phyloP scores from a whole-genome alignment of 92 coral and sea anemone species.

The Epizoanthus fatuus region DNA sequence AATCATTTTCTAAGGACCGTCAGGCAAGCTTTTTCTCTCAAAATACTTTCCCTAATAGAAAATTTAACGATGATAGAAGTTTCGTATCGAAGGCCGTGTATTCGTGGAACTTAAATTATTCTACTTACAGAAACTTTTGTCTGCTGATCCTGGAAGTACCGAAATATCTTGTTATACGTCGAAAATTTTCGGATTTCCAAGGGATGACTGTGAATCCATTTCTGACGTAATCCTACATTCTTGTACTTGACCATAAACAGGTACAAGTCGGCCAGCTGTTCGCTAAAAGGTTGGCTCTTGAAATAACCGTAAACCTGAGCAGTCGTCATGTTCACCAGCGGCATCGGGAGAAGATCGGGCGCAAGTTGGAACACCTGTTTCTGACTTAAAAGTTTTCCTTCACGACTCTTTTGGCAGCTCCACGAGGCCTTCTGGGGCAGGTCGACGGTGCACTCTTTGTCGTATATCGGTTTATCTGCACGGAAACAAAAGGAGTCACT shows the following conservation, averaged over 20 bases:
- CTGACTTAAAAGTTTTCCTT: background rate
- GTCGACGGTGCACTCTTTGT: background rate
- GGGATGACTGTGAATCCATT: conserved; percentile 9
- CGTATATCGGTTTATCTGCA: no score
- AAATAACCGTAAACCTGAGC: background rate
- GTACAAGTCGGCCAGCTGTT: background rate
- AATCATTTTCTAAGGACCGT: no score
- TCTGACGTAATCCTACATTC: background rate
- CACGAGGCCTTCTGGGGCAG: conserved; percentile 22
- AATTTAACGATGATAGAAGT: no score
- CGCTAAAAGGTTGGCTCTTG: background rate
- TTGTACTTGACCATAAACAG: background rate
- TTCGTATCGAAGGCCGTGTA: no score
- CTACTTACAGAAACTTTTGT: conserved; percentile 12
- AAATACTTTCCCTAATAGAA: no score
- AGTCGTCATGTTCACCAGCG: conserved; percentile 7
- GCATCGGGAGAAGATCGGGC: background rate
- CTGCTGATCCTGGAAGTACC: conserved; percentile 5
- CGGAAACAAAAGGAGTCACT: no score
- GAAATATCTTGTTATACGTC: conserved; percentile 5
- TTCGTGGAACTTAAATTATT: no score
- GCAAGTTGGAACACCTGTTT: conserved; percentile 14
- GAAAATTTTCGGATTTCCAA: background rate
- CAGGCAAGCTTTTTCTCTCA: no score
- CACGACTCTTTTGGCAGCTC: conserved; percentile 21